A percentile compares a stretch with the other conserved stretches of the same genome.
phyloP scores from a whole-genome alignment of 2,797 vertebrate species.

The Simalia tracyae region DNA sequence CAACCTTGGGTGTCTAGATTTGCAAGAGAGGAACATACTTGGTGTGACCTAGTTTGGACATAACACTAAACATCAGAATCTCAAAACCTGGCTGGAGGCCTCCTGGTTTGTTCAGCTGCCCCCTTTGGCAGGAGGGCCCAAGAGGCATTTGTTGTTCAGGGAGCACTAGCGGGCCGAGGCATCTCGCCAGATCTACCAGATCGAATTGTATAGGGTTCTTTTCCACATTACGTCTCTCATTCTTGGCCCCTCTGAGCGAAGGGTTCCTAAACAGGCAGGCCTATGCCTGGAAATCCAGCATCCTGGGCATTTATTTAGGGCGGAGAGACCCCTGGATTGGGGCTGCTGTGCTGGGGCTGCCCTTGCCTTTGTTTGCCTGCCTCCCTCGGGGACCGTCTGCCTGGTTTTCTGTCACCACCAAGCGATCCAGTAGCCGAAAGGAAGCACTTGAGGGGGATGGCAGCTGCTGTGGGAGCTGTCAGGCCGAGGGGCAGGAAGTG shows the following conservation, averaged over 20 bases:
- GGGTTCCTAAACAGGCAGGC: background rate
- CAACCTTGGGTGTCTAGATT: background rate
- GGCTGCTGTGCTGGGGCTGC: no score
- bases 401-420: background rate
- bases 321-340: background rate
- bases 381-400: no score
- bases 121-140: background rate
- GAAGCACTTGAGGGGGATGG: slow-evolving; percentile 16
- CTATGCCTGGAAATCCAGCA: background rate
- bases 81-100: background rate
- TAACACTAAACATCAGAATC: background rate
- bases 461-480: background rate
- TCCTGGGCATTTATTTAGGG: background rate
- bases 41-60: background rate
- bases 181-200: background rate
- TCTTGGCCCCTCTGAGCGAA: background rate
- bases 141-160: background rate
- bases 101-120: background rate
- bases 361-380: background rate
- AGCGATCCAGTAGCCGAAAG: background rate
- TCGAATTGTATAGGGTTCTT: background rate
- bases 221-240: background rate
- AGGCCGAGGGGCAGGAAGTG: slow-evolving; percentile 3
- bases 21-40: background rate
- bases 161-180: background rate